These are phyloP conservation scores for Nymphalis urticae DNA, from an alignment of 2,888 invertebrate genomes.

Conservation along the genomic window DNA sequence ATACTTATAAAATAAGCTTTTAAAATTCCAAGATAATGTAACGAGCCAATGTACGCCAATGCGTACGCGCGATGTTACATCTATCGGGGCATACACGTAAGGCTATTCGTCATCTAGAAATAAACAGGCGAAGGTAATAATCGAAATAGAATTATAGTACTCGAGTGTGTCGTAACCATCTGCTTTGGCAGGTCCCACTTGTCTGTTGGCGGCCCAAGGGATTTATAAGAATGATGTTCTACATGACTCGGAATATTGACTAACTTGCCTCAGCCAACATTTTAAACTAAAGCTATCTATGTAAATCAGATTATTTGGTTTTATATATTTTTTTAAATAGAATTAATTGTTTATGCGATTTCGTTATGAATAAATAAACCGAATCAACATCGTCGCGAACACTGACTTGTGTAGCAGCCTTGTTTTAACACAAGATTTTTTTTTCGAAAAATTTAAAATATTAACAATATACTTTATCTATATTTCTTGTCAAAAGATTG, in stretches of 20 bases:
- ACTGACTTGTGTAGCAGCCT: conserved; percentile 8
- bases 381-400: conserved; percentile 18
- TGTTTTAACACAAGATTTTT: conserved; percentile 23
- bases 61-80: conserved; percentile 53
- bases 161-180: conserved; percentile 71
- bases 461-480: neutral
- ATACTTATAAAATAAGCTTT: conserved; percentile 65
- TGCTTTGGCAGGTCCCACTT: conserved; percentile 66
- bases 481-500: neutral
- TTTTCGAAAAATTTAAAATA: neutral
- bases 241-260: conserved; percentile 39
- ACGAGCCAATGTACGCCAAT: conserved; percentile 50
- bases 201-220: conserved; percentile 59
- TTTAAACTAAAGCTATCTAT: conserved; percentile 28
- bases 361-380: conserved; percentile 11
- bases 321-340: neutral
- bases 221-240: conserved; percentile 52
- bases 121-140: conserved; percentile 80
- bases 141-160: conserved; percentile 79
- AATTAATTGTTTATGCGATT: conserved; percentile 18
- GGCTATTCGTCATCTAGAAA: conserved; percentile 77
- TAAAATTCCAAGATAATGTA: conserved; percentile 79
- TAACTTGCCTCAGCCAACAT: conserved; percentile 31
- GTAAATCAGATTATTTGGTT: conserved; percentile 14
- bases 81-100: conserved; percentile 57